A percentile compares a stretch with the other conserved stretches of the same genome.
Conservation (phyloP, 2,113 vertebrate genomes). For the Anoplopoma fimbria region DNA sequence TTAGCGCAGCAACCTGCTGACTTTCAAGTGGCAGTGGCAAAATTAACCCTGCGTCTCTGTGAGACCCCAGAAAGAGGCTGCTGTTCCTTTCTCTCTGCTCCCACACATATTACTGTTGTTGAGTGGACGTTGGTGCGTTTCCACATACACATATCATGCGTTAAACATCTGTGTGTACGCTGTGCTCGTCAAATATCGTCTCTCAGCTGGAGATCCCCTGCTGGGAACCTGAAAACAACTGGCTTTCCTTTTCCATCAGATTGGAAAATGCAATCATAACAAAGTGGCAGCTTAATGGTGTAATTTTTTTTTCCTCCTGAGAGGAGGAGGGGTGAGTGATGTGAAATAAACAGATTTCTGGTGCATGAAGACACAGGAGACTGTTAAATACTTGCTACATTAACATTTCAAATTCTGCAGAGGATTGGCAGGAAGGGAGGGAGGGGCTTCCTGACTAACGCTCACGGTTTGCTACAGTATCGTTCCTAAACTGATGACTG, state of each 20-base stretch:
- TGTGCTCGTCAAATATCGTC: conserved; percentile 35
- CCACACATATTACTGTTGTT: conserved; percentile 19
- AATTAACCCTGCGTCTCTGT: conserved; percentile 71
- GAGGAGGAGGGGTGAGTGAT: conserved; percentile 10
- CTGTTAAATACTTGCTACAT: conserved; percentile 28
- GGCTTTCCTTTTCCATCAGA: conserved; percentile 62
- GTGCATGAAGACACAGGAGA: conserved; percentile 31
- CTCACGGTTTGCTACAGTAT: not conserved
- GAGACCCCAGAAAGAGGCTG: conserved; percentile 53
- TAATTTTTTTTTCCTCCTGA: conserved; percentile 32
- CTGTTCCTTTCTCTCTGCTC: conserved; percentile 66
- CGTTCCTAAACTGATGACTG: not conserved
- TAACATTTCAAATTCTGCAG: conserved; percentile 34
- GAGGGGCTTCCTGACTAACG: not conserved
- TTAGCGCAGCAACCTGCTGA: conserved; percentile 82
- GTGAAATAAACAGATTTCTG: conserved; percentile 54
- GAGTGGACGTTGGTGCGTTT: not conserved
- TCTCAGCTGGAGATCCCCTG: conserved; percentile 39
- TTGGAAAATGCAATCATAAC: conserved; percentile 68
- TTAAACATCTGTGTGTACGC: not conserved
- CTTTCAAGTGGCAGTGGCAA: conserved; percentile 77
- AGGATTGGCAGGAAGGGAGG: not conserved
- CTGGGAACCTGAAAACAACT: conserved; percentile 40
- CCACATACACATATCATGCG: not conserved
- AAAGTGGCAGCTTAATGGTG: conserved; percentile 62